Percentiles rank a stretch among this genome's conserved stretches.
Evolutionary conservation across 2,888 invertebrate genomes (phyloP).

Genomic region (Nudaria mundana): DNA sequence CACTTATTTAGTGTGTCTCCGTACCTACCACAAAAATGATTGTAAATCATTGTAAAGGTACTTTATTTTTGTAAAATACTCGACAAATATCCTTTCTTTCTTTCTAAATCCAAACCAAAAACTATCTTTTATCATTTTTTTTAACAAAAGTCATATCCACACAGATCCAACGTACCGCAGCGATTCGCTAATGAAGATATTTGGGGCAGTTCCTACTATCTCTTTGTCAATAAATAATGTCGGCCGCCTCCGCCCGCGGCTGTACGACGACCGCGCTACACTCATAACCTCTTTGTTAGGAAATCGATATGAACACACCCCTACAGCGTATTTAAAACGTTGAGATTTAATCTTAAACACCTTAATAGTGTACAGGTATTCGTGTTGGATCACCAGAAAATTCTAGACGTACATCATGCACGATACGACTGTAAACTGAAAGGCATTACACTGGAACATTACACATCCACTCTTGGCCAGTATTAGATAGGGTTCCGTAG

Average conservation of each 20-base stretch:
- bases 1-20: too few species aligned
- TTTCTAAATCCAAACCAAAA: too few species aligned
- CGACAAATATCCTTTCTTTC: too few species aligned
- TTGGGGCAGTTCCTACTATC: conserved; percentile 59
- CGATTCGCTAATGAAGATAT: conserved; percentile 70
- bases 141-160: conserved; percentile 35
- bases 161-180: conserved; percentile 26
- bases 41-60: too few species aligned
- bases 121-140: too few species aligned
- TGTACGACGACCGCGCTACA: conserved; percentile 12
- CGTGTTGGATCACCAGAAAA: conserved; percentile 4
- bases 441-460: too few species aligned
- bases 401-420: too few species aligned
- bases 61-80: too few species aligned
- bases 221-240: conserved; percentile 60
- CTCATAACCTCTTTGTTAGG: conserved; percentile 47
- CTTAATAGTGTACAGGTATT: conserved; percentile 38
- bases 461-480: too few species aligned
- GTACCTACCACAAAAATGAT: too few species aligned
- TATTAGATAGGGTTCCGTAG: too few species aligned
- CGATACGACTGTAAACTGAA: too few species aligned
- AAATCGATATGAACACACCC: conserved; percentile 53
- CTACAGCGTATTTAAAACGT: conserved; percentile 30
- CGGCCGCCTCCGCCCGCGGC: conserved; percentile 38
- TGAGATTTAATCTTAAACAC: conserved; percentile 31